A percentile compares a stretch with the other conserved stretches of the same genome.
Conservation (phyloP, 1,140 invertebrate genomes). For the Cydia amplana region DNA sequence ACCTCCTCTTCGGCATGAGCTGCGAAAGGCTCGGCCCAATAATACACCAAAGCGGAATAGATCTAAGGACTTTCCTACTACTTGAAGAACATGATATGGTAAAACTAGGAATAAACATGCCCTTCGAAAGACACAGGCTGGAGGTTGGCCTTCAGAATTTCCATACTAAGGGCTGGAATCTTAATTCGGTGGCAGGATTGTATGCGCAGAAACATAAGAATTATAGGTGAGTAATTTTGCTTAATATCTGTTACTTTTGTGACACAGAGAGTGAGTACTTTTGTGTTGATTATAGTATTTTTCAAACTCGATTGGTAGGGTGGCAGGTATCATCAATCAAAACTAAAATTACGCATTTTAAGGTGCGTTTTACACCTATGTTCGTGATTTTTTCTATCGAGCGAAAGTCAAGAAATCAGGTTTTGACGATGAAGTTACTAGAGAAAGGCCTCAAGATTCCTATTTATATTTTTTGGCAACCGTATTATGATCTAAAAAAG, state of each 20-base stretch:
- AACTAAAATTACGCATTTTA: no score
- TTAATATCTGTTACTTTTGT: not conserved
- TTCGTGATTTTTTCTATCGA: no score
- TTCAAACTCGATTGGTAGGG: no score
- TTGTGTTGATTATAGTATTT: no score
- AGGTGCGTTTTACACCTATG: no score
- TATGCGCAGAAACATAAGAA: constrained; percentile 51
- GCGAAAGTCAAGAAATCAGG: no score
- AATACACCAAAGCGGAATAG: constrained; percentile 70
- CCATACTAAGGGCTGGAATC: constrained; percentile 79
- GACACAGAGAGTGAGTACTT: no score
- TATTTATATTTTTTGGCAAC: no score
- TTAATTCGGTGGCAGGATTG: constrained; percentile 66
- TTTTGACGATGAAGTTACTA: no score
- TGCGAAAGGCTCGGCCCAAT: constrained; percentile 70
- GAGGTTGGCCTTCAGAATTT: constrained; percentile 74
- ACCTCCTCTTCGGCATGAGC: constrained; percentile 80
- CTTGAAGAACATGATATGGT: constrained; percentile 78
- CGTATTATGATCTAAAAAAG: no score
- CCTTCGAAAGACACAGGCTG: constrained; percentile 78
- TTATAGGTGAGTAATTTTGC: constrained; percentile 48
- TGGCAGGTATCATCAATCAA: no score
- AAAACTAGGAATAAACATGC: constrained; percentile 77
- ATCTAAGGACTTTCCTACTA: constrained; percentile 78
- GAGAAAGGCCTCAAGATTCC: no score